Percentiles rank a stretch among this genome's conserved stretches.
Evolutionary conservation across 2,797 vertebrate genomes (phyloP).

Genomic region (Enteromius anoplus): DNA sequence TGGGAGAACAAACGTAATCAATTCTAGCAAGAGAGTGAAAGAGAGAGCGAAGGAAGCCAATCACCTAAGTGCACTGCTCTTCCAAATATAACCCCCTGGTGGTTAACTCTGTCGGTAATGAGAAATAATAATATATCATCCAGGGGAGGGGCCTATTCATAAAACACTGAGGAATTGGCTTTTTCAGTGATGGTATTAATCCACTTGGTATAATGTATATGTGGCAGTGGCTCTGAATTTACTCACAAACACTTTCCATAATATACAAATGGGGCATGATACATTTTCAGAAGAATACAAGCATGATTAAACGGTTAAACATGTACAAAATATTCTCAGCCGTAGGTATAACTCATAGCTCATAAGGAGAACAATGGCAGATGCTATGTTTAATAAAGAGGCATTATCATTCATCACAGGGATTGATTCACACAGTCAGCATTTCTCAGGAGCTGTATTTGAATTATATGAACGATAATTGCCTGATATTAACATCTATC

Average conservation of each 20-base stretch:
- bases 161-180: slow-evolving; percentile 70
- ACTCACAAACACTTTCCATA: slow-evolving; percentile 73
- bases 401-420: slow-evolving; percentile 53
- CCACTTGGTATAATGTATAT: slow-evolving; percentile 66
- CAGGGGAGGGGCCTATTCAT: slow-evolving; percentile 71
- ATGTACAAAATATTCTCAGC: slow-evolving; percentile 44
- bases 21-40: slow-evolving; percentile 61
- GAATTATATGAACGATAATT: slow-evolving; percentile 59
- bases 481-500: slow-evolving; percentile 61
- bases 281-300: slow-evolving; percentile 49
- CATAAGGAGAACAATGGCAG: slow-evolving; percentile 61
- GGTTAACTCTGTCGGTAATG: slow-evolving; percentile 74
- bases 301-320: slow-evolving; percentile 64
- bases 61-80: slow-evolving; percentile 74
- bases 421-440: slow-evolving; percentile 47
- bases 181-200: slow-evolving; percentile 71
- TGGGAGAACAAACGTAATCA: slow-evolving; percentile 73
- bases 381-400: slow-evolving; percentile 59
- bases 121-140: slow-evolving; percentile 74
- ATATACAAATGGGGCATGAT: slow-evolving; percentile 62
- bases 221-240: slow-evolving; percentile 71
- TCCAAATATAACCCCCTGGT: slow-evolving; percentile 74
- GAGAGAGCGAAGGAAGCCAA: slow-evolving; percentile 65
- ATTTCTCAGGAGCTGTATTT: slow-evolving; percentile 48
- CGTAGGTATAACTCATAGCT: slow-evolving; percentile 59